These are phyloP conservation scores for Trissolcus japonicus DNA, from an alignment of 2,888 invertebrate genomes.

Conservation along the genomic window DNA sequence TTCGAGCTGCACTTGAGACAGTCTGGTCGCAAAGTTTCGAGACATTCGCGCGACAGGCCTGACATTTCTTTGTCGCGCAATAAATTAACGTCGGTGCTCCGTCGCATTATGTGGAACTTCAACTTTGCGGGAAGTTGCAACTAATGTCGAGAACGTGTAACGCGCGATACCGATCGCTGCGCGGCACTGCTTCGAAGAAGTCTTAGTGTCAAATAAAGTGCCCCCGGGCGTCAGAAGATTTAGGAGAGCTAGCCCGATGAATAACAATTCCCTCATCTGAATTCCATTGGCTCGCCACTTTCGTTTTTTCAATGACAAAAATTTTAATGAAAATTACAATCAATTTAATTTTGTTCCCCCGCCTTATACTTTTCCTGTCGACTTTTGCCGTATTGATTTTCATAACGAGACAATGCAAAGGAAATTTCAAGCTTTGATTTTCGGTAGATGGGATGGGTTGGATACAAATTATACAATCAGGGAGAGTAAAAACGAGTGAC, in stretches of 20 bases:
- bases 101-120: constrained; percentile 18
- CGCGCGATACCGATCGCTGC: constrained; percentile 16
- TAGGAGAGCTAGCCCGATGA: neutral
- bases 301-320: too few relatives aligned
- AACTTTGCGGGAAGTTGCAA: constrained; percentile 26
- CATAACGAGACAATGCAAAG: neutral
- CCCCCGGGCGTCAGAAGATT: constrained; percentile 7
- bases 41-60: neutral
- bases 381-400: too few relatives aligned
- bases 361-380: too few relatives aligned
- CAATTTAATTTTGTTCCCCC: too few relatives aligned
- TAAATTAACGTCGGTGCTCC: constrained; percentile 8
- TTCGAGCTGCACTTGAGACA: neutral
- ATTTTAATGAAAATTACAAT: too few relatives aligned
- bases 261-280: too few relatives aligned
- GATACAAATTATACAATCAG: neutral
- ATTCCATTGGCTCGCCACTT: too few relatives aligned
- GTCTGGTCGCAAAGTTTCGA: constrained; percentile 12
- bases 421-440: neutral
- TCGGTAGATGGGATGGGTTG: neutral
- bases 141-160: constrained; percentile 26
- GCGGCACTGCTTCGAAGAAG: neutral
- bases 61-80: constrained; percentile 23
- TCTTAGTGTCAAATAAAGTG: constrained; percentile 12
- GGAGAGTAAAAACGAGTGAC: neutral